A percentile compares a stretch with the other conserved stretches of the same genome.
These are phyloP conservation scores for Conus ventricosus DNA, from an alignment of 1,140 invertebrate species.

Conservation along the genomic window DNA sequence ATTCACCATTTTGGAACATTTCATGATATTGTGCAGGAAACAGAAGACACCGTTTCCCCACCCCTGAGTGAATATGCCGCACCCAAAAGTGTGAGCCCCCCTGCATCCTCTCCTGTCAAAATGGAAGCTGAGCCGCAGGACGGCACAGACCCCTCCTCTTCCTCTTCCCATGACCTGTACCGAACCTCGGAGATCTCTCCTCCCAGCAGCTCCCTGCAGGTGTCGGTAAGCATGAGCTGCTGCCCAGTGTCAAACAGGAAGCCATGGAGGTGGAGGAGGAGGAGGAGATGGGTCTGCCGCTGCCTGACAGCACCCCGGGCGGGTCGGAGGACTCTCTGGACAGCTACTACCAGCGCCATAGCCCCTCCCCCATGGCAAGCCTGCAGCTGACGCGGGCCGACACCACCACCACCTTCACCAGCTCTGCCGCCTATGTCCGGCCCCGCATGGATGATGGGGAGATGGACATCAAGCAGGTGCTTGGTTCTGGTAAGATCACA, in stretches of 20 bases:
- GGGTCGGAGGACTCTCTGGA: slow-evolving; percentile 15
- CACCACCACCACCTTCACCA: slow-evolving; percentile 33
- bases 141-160: neutral
- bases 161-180: neutral
- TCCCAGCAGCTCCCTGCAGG: neutral
- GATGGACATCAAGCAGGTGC: neutral
- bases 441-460: slow-evolving; percentile 10
- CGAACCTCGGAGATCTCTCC: neutral
- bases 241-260: slow-evolving; percentile 23
- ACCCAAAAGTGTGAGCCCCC: neutral
- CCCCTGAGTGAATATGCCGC: neutral
- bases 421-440: neutral
- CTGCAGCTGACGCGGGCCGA: slow-evolving; percentile 28
- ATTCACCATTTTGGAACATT: too few relatives aligned
- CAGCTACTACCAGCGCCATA: slow-evolving; percentile 23
- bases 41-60: neutral
- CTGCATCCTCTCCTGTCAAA: neutral
- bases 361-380: slow-evolving; percentile 36
- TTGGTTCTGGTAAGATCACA: neutral
- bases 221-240: neutral
- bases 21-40: neutral
- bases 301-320: slow-evolving; percentile 18
- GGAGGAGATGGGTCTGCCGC: slow-evolving; percentile 13
- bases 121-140: neutral
- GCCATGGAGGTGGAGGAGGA: slow-evolving; percentile 27